A percentile compares a stretch with the other conserved stretches of the same genome.
Conservation (phyloP, 2,113 vertebrate genomes). For the Dromaius novaehollandiae region DNA sequence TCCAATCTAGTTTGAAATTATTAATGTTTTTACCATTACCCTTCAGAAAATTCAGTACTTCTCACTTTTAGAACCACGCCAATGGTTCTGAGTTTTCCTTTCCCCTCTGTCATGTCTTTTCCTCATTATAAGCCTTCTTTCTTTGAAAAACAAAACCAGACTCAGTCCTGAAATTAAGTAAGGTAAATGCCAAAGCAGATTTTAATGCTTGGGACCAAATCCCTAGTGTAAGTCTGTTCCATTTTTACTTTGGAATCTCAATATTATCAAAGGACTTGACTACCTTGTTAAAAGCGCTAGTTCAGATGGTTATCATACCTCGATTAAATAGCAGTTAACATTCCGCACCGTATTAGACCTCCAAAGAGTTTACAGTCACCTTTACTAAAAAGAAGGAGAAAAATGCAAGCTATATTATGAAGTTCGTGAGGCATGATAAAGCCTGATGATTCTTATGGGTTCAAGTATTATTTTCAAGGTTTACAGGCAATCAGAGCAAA, state of each 20-base stretch:
- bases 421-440: not conserved
- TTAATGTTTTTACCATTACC: not conserved
- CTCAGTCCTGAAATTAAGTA: not conserved
- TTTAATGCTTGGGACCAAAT: not conserved
- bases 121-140: not conserved
- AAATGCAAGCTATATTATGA: not conserved
- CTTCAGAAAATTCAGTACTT: not conserved
- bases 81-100: not conserved
- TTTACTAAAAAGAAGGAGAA: not conserved
- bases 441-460: not conserved
- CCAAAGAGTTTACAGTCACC: not conserved
- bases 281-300: not conserved
- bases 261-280: not conserved
- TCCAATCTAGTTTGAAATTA: not conserved
- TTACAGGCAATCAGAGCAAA: not conserved
- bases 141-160: not conserved
- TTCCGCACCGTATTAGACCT: not conserved
- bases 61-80: not conserved
- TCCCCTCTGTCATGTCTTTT: not conserved
- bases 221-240: not conserved
- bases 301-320: not conserved
- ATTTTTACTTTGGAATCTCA: not conserved
- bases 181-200: not conserved
- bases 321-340: not conserved
- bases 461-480: not conserved